A percentile compares a stretch with the other conserved stretches of the same genome.
phyloP scores from a whole-genome alignment of 2,888 invertebrate species.

The Drosophila prolongata region DNA sequence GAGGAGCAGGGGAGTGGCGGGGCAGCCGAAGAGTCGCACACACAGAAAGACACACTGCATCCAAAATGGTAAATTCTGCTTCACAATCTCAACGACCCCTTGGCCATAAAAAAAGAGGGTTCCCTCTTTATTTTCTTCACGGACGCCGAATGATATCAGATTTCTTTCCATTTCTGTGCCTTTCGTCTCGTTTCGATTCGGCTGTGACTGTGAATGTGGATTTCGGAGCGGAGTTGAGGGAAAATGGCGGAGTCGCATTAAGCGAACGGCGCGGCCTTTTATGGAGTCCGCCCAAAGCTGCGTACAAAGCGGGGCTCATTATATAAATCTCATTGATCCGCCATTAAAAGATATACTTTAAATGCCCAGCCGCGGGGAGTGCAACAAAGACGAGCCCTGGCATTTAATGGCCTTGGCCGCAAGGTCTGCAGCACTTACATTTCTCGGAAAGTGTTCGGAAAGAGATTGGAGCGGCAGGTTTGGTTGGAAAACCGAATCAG shows the following conservation, averaged over 20 bases:
- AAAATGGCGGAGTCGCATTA: constrained; percentile 66
- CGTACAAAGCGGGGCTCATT: constrained; percentile 57
- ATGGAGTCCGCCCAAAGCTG: constrained; percentile 58
- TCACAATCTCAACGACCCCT: constrained; percentile 67
- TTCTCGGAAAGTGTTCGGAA: constrained; percentile 21
- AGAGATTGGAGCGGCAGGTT: constrained; percentile 4
- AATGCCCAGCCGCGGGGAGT: constrained; percentile 39
- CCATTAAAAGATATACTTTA: constrained; percentile 67
- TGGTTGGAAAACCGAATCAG: too few relatives aligned
- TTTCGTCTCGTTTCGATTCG: constrained; percentile 44
- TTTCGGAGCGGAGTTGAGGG: constrained; percentile 40
- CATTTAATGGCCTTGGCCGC: constrained; percentile 12
- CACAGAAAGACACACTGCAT: constrained; percentile 48
- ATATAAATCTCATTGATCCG: constrained; percentile 74
- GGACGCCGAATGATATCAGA: constrained; percentile 74
- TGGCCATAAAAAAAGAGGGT: constrained; percentile 70
- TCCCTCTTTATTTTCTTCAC: constrained; percentile 59
- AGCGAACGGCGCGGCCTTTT: constrained; percentile 47
- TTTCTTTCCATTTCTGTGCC: constrained; percentile 61
- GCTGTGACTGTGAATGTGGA: constrained; percentile 30
- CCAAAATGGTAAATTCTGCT: constrained; percentile 75
- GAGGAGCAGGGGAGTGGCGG: constrained; percentile 5
- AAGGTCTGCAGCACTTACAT: constrained; percentile 30
- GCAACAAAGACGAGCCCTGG: constrained; percentile 24
- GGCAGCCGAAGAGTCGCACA: not conserved